Conservation (phyloP, 1,140 invertebrate species). For the Amyelois transitella region DNA sequence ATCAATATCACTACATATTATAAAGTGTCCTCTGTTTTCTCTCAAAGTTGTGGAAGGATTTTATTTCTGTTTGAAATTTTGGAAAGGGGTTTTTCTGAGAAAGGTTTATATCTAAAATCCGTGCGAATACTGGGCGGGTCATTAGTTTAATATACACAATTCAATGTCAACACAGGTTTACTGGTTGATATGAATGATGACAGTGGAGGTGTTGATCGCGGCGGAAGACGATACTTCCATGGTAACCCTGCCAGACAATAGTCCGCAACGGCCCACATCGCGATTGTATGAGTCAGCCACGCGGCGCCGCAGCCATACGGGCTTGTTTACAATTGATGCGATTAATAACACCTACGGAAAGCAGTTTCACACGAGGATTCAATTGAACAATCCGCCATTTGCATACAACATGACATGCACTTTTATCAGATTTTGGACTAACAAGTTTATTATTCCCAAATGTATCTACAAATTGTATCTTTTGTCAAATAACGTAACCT, state of each 20-base stretch:
- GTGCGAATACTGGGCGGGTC: no score
- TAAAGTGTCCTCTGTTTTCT: no score
- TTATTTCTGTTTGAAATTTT: no score
- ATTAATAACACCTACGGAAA: constrained; percentile 54
- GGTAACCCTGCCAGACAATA: constrained; percentile 1
- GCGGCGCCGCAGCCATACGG: constrained; percentile 47
- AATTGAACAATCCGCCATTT: not conserved
- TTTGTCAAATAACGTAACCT: constrained; percentile 18
- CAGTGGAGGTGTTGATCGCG: no score
- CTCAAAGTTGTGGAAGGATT: no score
- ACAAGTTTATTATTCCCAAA: not conserved
- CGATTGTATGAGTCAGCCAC: constrained; percentile 53
- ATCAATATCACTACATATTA: no score
- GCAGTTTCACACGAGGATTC: not conserved
- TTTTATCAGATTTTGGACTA: not conserved
- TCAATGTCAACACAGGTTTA: no score
- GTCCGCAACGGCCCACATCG: constrained; percentile 46
- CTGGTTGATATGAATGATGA: no score
- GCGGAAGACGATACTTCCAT: not conserved
- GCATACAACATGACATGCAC: not conserved
- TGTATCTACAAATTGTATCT: not conserved
- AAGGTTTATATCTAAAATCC: no score
- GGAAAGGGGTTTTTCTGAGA: no score
- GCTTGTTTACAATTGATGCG: constrained; percentile 66
- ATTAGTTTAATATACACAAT: no score